A percentile compares a stretch with the other conserved stretches of the same genome.
Conservation (phyloP, 2,113 vertebrate species). For the Sakesphorus luctuosus region DNA sequence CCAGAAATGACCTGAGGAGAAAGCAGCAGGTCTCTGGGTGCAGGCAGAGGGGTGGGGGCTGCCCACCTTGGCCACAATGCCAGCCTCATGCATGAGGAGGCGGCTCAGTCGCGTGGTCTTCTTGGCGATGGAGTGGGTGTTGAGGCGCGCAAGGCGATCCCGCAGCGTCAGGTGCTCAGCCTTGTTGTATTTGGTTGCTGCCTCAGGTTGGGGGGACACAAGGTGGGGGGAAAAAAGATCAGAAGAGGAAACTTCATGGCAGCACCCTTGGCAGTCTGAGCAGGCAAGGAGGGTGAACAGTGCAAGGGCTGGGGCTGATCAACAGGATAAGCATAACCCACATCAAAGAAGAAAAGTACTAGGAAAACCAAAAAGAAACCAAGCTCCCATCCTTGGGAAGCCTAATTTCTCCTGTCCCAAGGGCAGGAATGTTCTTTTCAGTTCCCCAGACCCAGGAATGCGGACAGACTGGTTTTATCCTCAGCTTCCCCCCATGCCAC, state of each 20-base stretch:
- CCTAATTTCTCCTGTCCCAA: slow-evolving; percentile 10
- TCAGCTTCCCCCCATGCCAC: background rate
- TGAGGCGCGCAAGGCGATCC: slow-evolving; percentile 89
- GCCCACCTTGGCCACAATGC: slow-evolving; percentile 86
- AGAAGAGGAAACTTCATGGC: background rate
- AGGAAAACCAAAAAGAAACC: background rate
- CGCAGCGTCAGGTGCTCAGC: slow-evolving; percentile 85
- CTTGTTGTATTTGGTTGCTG: slow-evolving; percentile 92
- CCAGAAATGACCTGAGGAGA: background rate
- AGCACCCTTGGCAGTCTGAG: background rate
- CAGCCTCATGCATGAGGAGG: slow-evolving; percentile 88
- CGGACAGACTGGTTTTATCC: background rate
- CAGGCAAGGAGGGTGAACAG: rapidly evolving
- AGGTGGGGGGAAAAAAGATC: background rate
- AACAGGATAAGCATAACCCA: background rate
- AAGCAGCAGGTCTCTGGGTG: rapidly evolving
- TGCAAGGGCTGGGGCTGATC: background rate
- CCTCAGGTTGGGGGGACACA: background rate
- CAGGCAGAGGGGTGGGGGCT: background rate
- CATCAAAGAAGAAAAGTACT: background rate
- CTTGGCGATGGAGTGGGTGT: slow-evolving; percentile 91
- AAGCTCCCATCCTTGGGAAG: background rate
- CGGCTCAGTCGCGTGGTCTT: slow-evolving; percentile 91
- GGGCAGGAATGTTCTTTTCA: background rate
- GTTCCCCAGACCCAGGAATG: background rate